These are phyloP conservation scores for Pachycephala philippinensis DNA, from an alignment of 2,113 vertebrate genomes.

Conservation along the genomic window DNA sequence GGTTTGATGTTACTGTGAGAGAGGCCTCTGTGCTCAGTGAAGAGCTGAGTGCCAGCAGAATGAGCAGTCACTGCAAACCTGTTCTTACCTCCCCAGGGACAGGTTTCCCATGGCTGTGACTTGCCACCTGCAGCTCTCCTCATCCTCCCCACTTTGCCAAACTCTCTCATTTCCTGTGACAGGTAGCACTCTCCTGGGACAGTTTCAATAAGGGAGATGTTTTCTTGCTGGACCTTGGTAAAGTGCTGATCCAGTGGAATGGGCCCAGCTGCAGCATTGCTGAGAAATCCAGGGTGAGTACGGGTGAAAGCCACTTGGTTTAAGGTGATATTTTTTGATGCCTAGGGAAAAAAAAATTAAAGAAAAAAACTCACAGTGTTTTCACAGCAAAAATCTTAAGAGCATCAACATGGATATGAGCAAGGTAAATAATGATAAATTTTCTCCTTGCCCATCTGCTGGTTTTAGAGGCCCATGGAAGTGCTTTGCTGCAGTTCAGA, in stretches of 20 bases:
- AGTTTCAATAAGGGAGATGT: conserved; percentile 89
- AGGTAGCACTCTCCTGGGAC: conserved; percentile 87
- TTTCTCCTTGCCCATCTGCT: not conserved
- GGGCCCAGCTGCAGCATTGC: conserved; percentile 83
- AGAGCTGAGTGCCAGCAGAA: not conserved
- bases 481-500: not conserved
- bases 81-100: not conserved
- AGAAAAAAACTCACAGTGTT: accelerated
- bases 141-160: accelerated
- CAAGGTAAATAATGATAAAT: not conserved
- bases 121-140: not conserved
- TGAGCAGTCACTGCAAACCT: not conserved
- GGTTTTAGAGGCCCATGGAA: not conserved
- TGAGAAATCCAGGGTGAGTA: conserved; percentile 84
- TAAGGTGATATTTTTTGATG: not conserved
- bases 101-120: not conserved
- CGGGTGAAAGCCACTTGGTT: not conserved
- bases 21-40: not conserved
- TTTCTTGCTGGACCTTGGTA: conserved; percentile 88
- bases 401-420: not conserved
- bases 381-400: not conserved
- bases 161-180: not conserved
- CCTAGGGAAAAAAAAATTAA: accelerated
- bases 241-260: conserved; percentile 89
- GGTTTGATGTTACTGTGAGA: not conserved